These are phyloP conservation scores for Polietes domitor DNA, from an alignment of 2,888 invertebrate species.

Conservation along the genomic window DNA sequence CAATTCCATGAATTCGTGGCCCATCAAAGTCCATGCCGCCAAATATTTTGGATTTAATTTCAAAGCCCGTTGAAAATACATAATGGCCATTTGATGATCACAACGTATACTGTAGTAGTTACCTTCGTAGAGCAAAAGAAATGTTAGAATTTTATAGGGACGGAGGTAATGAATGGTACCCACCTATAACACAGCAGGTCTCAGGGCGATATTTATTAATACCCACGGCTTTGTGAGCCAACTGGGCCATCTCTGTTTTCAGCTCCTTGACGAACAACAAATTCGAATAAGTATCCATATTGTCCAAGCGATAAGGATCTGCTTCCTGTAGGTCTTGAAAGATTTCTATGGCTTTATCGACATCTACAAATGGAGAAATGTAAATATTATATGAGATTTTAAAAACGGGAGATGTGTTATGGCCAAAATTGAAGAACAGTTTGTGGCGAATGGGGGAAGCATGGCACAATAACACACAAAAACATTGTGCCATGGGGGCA, in stretches of 20 bases:
- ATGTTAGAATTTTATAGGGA: neutral
- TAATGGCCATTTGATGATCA: conserved; percentile 98
- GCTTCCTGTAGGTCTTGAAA: conserved; percentile 91
- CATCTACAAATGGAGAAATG: conserved; percentile 84
- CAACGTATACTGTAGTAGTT: conserved; percentile 98
- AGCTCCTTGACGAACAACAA: conserved; percentile 96
- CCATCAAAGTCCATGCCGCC: conserved; percentile 98
- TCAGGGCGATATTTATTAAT: conserved; percentile 98
- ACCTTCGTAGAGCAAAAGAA: conserved; percentile 84
- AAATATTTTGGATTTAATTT: conserved; percentile 96
- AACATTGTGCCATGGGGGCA: too few relatives aligned
- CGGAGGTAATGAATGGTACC: neutral
- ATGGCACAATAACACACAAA: too few relatives aligned
- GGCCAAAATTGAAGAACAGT: too few relatives aligned
- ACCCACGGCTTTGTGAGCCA: conserved; percentile 95
- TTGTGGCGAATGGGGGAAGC: too few relatives aligned
- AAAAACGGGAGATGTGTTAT: too few relatives aligned
- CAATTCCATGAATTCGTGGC: conserved; percentile 99
- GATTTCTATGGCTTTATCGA: conserved; percentile 92
- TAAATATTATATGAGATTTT: too few relatives aligned
- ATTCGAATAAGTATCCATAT: conserved; percentile 98
- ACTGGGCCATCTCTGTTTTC: conserved; percentile 93
- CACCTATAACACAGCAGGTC: conserved; percentile 97
- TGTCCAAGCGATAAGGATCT: conserved; percentile 97
- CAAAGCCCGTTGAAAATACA: conserved; percentile 97